Evolutionary conservation across 2,888 invertebrate genomes (phyloP).

Genomic region (Coelinius sp.): DNA sequence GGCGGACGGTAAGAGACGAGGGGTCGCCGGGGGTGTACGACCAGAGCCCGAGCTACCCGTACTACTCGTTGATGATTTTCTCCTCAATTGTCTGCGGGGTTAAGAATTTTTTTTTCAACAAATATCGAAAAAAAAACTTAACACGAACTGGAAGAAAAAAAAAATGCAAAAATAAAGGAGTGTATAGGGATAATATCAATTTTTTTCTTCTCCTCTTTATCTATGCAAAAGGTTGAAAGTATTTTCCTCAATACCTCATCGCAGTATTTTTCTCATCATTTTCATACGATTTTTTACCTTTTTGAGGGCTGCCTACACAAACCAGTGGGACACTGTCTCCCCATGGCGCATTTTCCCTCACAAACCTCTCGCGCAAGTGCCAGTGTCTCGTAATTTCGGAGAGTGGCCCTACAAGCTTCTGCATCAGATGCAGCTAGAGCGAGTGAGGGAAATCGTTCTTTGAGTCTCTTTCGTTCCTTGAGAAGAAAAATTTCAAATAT

Average conservation of each 20-base stretch:
- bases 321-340: slow-evolving; percentile 89
- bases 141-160: slow-evolving; percentile 15
- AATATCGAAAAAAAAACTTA: slow-evolving; percentile 16
- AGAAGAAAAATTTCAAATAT: slow-evolving; percentile 22
- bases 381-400: slow-evolving; percentile 88
- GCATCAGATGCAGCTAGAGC: slow-evolving; percentile 82
- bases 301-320: slow-evolving; percentile 73
- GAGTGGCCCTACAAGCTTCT: slow-evolving; percentile 82
- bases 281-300: slow-evolving; percentile 60
- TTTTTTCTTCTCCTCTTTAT: background rate
- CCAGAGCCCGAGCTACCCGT: slow-evolving; percentile 69
- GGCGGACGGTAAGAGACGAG: slow-evolving; percentile 67
- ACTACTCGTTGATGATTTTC: slow-evolving; percentile 67
- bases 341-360: slow-evolving; percentile 88
- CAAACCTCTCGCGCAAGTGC: slow-evolving; percentile 85
- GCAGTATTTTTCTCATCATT: background rate
- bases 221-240: background rate
- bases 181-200: background rate
- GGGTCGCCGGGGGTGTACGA: slow-evolving; percentile 69
- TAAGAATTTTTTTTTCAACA: slow-evolving; percentile 34
- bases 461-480: slow-evolving; percentile 86
- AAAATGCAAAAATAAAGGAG: background rate
- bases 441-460: slow-evolving; percentile 87
- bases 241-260: background rate
- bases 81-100: slow-evolving; percentile 59